Evolutionary conservation across 2,113 vertebrate species (phyloP).

Genomic region (Reinhardtius hippoglossoides): DNA sequence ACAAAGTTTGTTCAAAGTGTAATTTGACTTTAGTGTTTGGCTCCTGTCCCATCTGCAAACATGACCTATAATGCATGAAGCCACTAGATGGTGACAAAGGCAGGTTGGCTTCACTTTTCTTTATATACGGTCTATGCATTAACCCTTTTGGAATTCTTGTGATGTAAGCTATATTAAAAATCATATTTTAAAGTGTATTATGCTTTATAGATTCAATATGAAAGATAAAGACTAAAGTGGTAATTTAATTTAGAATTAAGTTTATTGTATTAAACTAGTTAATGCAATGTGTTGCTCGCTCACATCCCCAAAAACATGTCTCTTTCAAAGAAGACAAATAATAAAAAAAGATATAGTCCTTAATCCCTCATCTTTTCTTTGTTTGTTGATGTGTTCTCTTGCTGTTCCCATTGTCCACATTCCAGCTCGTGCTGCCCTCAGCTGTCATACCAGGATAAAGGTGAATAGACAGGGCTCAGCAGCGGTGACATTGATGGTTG

Average conservation of each 20-base stretch:
- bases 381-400: background rate
- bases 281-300: too few relatives aligned
- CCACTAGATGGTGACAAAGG: too few relatives aligned
- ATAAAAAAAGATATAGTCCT: background rate
- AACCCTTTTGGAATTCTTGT: too few relatives aligned
- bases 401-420: background rate
- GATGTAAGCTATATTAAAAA: background rate
- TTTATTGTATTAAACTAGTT: background rate
- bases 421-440: background rate
- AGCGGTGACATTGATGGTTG: slow-evolving; percentile 27
- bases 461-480: slow-evolving; percentile 13
- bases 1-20: too few relatives aligned
- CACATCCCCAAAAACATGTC: background rate
- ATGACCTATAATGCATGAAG: too few relatives aligned
- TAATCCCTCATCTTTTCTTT: background rate
- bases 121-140: too few relatives aligned
- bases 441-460: slow-evolving; percentile 26
- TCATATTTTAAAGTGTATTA: background rate
- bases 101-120: too few relatives aligned
- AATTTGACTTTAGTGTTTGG: too few relatives aligned
- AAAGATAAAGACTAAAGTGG: too few relatives aligned
- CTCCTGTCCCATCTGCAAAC: too few relatives aligned
- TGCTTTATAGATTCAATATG: too few relatives aligned
- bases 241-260: too few relatives aligned
- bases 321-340: background rate